Evolutionary conservation across 2,113 vertebrate species (phyloP).

Genomic region (Grammomys dolichurus): DNA sequence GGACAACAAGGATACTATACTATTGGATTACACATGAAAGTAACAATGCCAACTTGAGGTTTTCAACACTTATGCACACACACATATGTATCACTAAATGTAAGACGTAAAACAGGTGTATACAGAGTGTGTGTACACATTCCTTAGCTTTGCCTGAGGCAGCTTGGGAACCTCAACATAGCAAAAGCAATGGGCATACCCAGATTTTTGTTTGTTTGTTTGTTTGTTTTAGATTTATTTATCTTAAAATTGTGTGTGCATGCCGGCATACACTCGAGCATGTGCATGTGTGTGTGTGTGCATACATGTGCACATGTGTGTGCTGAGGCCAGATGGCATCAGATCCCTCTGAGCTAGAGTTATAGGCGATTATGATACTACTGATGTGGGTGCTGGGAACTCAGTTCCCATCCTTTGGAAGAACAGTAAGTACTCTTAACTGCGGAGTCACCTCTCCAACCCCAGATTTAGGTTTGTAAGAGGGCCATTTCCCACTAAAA

Average conservation of each 20-base stretch:
- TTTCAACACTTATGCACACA: constrained; percentile 17
- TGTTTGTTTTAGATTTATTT: neutral
- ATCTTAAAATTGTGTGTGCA: neutral
- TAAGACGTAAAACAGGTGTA: neutral
- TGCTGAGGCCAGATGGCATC: neutral
- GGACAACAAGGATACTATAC: neutral
- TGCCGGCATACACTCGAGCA: too few relatives aligned
- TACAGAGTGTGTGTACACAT: neutral
- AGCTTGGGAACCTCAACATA: neutral
- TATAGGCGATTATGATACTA: neutral
- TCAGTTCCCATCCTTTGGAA: neutral
- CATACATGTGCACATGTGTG: accelerated
- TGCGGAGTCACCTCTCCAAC: neutral
- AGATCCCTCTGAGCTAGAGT: neutral
- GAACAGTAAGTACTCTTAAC: neutral
- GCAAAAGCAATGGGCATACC: neutral
- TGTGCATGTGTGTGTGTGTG: too few relatives aligned
- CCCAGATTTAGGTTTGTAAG: neutral
- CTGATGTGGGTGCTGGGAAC: neutral
- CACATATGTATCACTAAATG: neutral
- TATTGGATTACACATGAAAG: neutral
- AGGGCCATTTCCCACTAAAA: neutral
- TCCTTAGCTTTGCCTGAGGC: neutral
- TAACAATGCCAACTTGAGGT: neutral
- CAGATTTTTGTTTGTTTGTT: neutral